Conservation (phyloP, 2,888 invertebrate species). For the Apamea monoglypha region DNA sequence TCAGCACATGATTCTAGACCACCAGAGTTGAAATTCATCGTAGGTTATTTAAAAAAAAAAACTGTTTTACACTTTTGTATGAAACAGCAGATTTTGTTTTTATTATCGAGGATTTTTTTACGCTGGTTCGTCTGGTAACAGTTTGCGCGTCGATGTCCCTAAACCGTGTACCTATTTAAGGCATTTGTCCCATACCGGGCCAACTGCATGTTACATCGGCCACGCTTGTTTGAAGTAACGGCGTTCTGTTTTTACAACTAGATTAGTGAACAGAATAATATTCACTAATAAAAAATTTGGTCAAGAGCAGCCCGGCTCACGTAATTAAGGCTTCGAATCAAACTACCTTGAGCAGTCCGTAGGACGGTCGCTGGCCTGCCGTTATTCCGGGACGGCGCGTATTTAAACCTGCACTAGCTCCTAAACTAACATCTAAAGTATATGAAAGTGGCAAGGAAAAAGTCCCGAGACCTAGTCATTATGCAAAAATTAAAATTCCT, state of each 20-base stretch:
- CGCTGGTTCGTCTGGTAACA: too few species aligned
- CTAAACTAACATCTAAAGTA: neutral
- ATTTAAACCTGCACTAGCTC: neutral
- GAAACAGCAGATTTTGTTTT: too few species aligned
- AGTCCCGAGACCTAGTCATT: neutral
- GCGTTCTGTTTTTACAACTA: neutral
- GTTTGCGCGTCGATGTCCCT: too few species aligned
- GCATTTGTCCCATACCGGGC: neutral
- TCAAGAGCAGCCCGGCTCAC: neutral
- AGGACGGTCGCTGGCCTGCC: neutral
- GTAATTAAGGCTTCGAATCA: neutral
- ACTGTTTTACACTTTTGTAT: too few species aligned
- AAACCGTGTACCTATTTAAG: neutral
- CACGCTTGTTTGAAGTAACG: neutral
- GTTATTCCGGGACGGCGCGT: neutral
- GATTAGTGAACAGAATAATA: neutral
- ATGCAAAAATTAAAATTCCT: neutral
- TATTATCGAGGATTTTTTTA: too few species aligned
- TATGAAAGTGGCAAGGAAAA: neutral
- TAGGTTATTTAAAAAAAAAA: too few species aligned
- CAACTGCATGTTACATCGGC: neutral
- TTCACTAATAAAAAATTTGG: neutral
- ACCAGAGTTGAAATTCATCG: too few species aligned
- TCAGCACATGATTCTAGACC: too few species aligned
- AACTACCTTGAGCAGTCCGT: neutral